These are phyloP conservation scores for Trachelus stipa DNA, from an alignment of 2,888 invertebrate species.

Conservation along the genomic window DNA sequence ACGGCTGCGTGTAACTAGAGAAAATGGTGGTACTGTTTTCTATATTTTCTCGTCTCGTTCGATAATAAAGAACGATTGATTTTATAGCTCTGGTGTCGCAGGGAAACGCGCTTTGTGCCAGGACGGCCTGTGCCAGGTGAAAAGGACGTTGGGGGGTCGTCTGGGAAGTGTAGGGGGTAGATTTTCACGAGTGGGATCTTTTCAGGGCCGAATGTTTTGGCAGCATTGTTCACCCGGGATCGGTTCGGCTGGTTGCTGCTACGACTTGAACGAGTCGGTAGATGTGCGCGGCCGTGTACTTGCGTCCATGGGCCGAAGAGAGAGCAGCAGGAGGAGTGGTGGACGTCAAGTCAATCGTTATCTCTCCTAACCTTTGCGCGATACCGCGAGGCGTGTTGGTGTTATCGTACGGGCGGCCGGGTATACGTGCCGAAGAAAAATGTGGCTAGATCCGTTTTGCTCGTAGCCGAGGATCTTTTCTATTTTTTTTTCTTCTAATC, in stretches of 20 bases:
- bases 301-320: conserved; percentile 16
- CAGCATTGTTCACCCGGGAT: not conserved
- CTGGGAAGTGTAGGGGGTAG: not conserved
- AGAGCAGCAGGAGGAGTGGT: conserved; percentile 26
- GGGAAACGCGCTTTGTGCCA: not conserved
- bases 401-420: conserved; percentile 5
- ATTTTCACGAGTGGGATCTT: not conserved
- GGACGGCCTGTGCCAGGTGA: not conserved
- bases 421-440: conserved; percentile 18
- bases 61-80: not conserved
- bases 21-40: not conserved
- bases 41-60: not conserved
- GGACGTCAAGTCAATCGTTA: conserved; percentile 61
- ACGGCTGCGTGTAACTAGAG: not conserved
- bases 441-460: conserved; percentile 22
- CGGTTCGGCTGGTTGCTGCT: not conserved
- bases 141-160: not conserved
- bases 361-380: conserved; percentile 61
- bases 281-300: conserved; percentile 1
- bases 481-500: conserved; percentile 14
- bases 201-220: not conserved
- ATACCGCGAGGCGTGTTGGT: conserved; percentile 26
- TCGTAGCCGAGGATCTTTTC: conserved; percentile 33
- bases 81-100: not conserved
- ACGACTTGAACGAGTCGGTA: not conserved